These are phyloP conservation scores for Numida meleagris DNA, from an alignment of 2,113 vertebrate genomes.

Conservation along the genomic window DNA sequence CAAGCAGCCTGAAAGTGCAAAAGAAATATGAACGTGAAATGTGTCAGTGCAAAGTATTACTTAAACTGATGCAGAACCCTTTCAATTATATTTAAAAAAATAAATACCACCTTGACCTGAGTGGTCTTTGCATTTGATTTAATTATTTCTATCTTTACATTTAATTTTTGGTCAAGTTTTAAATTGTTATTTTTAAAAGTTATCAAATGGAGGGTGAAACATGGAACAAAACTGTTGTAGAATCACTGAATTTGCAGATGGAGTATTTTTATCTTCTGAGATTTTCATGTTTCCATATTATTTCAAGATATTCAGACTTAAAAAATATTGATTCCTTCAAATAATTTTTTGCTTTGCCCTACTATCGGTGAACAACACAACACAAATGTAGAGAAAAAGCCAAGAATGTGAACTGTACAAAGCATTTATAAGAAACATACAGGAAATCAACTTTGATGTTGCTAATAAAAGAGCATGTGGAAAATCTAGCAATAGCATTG, in stretches of 20 bases:
- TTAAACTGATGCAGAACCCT: not conserved
- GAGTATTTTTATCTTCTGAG: not conserved
- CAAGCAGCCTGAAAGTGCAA: not conserved
- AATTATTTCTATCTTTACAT: too few relatives aligned
- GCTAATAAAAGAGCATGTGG: slow-evolving; percentile 37
- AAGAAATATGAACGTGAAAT: not conserved
- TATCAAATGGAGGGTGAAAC: not conserved
- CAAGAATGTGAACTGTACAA: not conserved
- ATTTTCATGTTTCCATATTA: not conserved
- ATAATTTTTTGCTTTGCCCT: not conserved
- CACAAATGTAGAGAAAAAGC: not conserved
- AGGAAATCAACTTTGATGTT: slow-evolving; percentile 35
- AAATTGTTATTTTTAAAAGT: not conserved
- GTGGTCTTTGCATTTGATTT: not conserved
- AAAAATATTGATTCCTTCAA: not conserved
- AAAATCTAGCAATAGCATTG: not conserved
- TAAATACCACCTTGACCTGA: not conserved
- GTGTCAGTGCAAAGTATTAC: not conserved
- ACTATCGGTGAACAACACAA: not conserved
- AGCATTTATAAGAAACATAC: slow-evolving; percentile 27
- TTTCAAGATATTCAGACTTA: not conserved
- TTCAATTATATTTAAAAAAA: not conserved
- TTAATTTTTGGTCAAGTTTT: not conserved
- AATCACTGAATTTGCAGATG: not conserved
- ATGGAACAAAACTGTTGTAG: not conserved